Evolutionary conservation across 2,888 invertebrate genomes (phyloP), one percentile per base, ranked within the genome.

Genomic region (Dorcus hopei): DNA sequence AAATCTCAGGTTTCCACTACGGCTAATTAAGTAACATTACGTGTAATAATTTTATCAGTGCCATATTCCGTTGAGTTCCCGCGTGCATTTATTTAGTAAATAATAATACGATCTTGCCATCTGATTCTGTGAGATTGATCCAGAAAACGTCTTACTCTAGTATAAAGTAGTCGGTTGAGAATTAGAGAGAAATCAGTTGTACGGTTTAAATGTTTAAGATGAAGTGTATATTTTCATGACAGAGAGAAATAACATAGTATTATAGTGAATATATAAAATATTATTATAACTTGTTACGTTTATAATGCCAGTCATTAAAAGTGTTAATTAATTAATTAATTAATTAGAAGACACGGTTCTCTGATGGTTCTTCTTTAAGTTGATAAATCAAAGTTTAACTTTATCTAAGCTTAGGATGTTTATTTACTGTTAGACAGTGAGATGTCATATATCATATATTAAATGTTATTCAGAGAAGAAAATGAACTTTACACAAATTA

Each of bases 41-140:
- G 6, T 33, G 26, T 33, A 33, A 33, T 16, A 6, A 8, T 16
- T 45, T 16, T 45, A 52, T 55, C 42, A 50, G 65, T 65, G 65
- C 65, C 65, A 65, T 65, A 65, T 61, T 62, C 58, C 57, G 56
- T 33, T 57, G 59, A 57, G 58, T 62, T 60, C 57, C 41, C 45
- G 43, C 59, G 48, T 53, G 45, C 45, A 45, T 45, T 45, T 45
- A 45, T 9, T 33, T 33, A 33, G 7, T 33, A 6, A 33, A 33
- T 33, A 33, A 33, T 33, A 33, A 33, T 58, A 54, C 49, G 52
- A 62, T 62, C 65, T 65, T 65, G 65, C 65, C 65, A 64, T 61
- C 58, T 52, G 57, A 51, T 50, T 57, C 50, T 56, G 39, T 56
- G 45, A 23, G 38, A 45, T 42, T 56, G 43, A 54, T 38, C 50